Evolutionary conservation across 2,888 invertebrate species (phyloP), one percentile per base, ranked within the genome.

Genomic region (Thecophora atra): DNA sequence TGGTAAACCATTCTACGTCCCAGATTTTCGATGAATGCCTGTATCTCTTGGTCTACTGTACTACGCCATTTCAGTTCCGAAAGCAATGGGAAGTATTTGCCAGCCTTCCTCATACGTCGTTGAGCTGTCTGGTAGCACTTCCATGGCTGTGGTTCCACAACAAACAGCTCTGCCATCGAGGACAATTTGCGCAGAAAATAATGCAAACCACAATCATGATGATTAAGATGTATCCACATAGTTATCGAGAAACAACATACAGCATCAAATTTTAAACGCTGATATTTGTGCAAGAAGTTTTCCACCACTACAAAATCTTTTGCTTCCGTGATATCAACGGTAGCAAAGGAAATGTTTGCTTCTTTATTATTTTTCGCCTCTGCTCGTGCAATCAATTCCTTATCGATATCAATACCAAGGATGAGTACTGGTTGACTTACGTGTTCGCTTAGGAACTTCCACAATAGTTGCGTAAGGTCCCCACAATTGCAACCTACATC

Each of bases 141-240:
- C 95, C 95, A 96, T 2, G 92, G 92, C 81, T 96, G 95, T 0
- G 94, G 93, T 83, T 96, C 96, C 73, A 95, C 88, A 24, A 95
- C 88, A 13, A 95, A 84, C 68, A 90, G 87, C 56, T 88, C 87
- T 6, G 91, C 87, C 7, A 83, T 80, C 8, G 81, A 77, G 73
- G 90, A 89, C 7, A 92, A 83, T 67, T 88, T 89, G 24, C 85
- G 81, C 2, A 96, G 85, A 83, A 94, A 94, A 4, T 84, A 78
- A 70, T 87, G 79, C 51, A 96, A 85, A 0, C 94, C 94, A 6
- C 87, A 84, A 87, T 96, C 96, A 7, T 94, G 93, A 85, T 92
- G 88, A 84, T 96, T 95, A 28, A 96, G 84, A 86, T 96, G 96
- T 80, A 96, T 93, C 96, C 96, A 96, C 94, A 96, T 94, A 21